These are phyloP conservation scores for Hassar affinis DNA, from an alignment of 2,113 vertebrate genomes.

Conservation along the genomic window DNA sequence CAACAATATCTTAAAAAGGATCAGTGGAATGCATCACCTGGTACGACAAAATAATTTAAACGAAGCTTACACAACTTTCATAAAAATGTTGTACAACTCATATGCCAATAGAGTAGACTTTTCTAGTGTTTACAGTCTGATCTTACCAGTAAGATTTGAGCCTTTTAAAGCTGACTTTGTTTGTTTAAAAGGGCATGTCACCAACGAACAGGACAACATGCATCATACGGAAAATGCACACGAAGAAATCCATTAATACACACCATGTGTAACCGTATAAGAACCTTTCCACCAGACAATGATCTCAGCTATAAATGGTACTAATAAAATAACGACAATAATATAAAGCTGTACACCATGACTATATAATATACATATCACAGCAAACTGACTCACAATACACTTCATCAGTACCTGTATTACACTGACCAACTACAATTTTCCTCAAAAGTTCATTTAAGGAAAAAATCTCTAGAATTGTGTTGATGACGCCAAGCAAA, in stretches of 20 bases:
- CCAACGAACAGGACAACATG: neutral
- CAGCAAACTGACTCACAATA: neutral
- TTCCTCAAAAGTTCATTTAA: too few relatives aligned
- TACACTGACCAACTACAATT: neutral
- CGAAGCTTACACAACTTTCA: neutral
- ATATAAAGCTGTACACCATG: neutral
- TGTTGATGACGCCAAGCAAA: neutral
- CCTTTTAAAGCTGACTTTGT: neutral
- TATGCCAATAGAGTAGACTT: neutral
- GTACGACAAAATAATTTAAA: neutral
- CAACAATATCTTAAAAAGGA: slow-evolving; percentile 33
- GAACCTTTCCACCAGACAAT: neutral
- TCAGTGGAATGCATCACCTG: neutral
- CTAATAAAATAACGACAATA: neutral
- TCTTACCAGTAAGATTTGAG: neutral
- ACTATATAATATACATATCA: neutral
- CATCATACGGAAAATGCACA: neutral
- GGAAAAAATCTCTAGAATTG: too few relatives aligned
- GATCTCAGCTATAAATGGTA: neutral
- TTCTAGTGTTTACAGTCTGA: neutral
- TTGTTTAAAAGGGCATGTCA: neutral
- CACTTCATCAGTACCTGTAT: neutral
- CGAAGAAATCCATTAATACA: neutral
- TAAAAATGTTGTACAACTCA: neutral
- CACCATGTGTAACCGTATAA: neutral